These are phyloP conservation scores for Congeria kusceri DNA, from an alignment of 2,888 invertebrate genomes.

Conservation along the genomic window DNA sequence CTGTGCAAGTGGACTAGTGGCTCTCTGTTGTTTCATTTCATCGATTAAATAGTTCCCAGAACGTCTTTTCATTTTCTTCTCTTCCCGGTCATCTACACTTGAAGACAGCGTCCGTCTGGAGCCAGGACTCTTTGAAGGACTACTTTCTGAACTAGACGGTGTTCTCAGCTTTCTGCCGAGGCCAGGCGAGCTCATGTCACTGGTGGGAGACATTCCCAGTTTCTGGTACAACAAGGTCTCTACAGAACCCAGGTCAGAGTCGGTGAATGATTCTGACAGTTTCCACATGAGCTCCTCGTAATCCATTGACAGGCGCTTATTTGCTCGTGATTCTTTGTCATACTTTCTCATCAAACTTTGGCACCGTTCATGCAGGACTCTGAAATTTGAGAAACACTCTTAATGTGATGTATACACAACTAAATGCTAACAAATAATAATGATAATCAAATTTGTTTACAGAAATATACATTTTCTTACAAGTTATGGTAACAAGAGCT, in stretches of 20 bases:
- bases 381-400: constrained; percentile 80
- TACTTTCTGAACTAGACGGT: constrained; percentile 66
- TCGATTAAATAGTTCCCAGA: constrained; percentile 77
- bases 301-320: constrained; percentile 91
- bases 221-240: constrained; percentile 54
- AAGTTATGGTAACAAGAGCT: too few species aligned
- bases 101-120: constrained; percentile 64
- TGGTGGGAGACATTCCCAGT: constrained; percentile 73
- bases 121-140: constrained; percentile 63
- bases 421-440: too few species aligned
- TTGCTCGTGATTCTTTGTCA: constrained; percentile 92
- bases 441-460: too few species aligned
- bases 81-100: constrained; percentile 63
- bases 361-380: constrained; percentile 90
- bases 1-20: constrained; percentile 58
- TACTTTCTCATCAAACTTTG: constrained; percentile 88
- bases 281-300: constrained; percentile 96
- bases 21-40: constrained; percentile 53
- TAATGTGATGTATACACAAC: too few species aligned
- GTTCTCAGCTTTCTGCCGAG: constrained; percentile 61
- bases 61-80: constrained; percentile 74
- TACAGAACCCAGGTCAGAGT: constrained; percentile 69
- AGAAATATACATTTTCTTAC: too few species aligned
- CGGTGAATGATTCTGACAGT: constrained; percentile 85
- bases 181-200: constrained; percentile 64